Conservation (phyloP, 2,888 invertebrate species). For the Chrysomela aeneicollis region DNA sequence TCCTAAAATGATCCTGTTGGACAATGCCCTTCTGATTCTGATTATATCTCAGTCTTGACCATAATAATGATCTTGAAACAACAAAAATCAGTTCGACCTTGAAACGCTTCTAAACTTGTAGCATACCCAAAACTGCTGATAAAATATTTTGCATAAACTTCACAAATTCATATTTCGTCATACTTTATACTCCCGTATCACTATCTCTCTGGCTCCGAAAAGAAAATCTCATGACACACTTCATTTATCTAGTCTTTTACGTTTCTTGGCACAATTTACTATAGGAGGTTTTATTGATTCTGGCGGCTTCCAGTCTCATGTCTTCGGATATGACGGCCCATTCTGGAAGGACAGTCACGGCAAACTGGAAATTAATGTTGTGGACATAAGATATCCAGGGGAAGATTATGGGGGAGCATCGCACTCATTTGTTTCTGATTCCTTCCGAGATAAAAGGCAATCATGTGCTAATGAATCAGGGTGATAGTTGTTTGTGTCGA, state of each 20-base stretch:
- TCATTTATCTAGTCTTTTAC: slow-evolving; percentile 40
- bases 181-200: background rate
- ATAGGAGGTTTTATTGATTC: slow-evolving; percentile 48
- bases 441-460: background rate
- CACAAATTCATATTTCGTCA: slow-evolving; percentile 2
- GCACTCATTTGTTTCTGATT: slow-evolving; percentile 11
- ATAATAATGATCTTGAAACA: too few relatives aligned
- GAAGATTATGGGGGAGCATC: slow-evolving; percentile 24
- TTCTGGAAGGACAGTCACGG: slow-evolving; percentile 1
- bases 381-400: slow-evolving; percentile 24
- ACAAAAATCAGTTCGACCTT: too few relatives aligned
- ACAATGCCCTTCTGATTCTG: too few relatives aligned
- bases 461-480: background rate
- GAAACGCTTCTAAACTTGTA: background rate
- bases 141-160: background rate
- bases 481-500: background rate
- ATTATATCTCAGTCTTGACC: too few relatives aligned
- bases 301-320: slow-evolving; percentile 45
- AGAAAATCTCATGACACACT: slow-evolving; percentile 34
- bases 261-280: slow-evolving; percentile 43
- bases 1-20: too few relatives aligned
- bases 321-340: slow-evolving; percentile 41
- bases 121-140: background rate
- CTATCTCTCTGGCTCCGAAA: slow-evolving; percentile 2
- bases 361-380: slow-evolving; percentile 24